phyloP scores from a whole-genome alignment of 1,140 invertebrate genomes.

The Sarcophaga peregrina region DNA sequence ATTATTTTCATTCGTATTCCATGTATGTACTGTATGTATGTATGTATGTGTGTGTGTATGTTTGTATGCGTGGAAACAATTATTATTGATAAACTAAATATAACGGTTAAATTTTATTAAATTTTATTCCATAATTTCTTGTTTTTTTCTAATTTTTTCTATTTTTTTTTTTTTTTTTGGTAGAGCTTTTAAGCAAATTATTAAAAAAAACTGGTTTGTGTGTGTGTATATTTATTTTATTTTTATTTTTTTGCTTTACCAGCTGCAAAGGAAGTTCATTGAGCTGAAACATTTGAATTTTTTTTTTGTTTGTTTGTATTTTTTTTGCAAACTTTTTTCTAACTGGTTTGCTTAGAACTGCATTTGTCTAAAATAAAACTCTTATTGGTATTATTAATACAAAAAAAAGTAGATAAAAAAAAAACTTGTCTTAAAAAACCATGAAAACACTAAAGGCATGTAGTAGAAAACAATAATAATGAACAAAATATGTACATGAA shows the following conservation, averaged over 20 bases:
- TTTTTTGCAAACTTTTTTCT: background rate
- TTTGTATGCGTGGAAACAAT: too few relatives aligned
- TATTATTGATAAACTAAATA: too few relatives aligned
- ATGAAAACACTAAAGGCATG: background rate
- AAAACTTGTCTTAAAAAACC: background rate
- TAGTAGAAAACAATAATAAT: background rate
- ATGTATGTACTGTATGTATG: conserved; percentile 33
- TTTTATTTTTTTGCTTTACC: background rate
- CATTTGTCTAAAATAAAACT: background rate
- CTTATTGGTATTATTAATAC: background rate
- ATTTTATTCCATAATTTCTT: too few relatives aligned
- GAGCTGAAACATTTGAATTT: conserved; percentile 14
- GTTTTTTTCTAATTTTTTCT: too few relatives aligned
- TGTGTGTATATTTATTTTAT: background rate
- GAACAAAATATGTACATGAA: background rate
- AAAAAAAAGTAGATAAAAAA: background rate
- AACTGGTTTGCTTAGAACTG: background rate
- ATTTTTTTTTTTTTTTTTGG: background rate
- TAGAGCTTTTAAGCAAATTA: background rate
- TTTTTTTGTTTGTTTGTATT: background rate
- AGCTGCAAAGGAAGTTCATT: background rate
- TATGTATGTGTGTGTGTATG: too few relatives aligned
- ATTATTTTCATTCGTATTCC: conserved; percentile 47
- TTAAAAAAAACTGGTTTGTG: background rate
- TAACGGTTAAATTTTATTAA: too few relatives aligned